These are phyloP conservation scores for Chaetodon trifascialis DNA, from an alignment of 2,113 vertebrate species.

Conservation along the genomic window DNA sequence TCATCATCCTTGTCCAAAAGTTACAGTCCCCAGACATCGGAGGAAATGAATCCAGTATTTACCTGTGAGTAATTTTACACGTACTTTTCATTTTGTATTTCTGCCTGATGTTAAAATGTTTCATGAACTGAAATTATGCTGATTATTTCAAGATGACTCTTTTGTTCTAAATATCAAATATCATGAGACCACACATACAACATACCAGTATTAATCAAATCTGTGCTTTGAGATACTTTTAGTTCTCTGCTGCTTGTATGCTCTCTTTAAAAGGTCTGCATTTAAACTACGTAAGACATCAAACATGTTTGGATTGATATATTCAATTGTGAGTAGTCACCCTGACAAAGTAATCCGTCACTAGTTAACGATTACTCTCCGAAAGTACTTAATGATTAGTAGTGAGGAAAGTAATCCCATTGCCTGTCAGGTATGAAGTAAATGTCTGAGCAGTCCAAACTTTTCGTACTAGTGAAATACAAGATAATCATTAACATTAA, in stretches of 20 bases:
- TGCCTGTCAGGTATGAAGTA: too few relatives aligned
- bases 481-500: too few relatives aligned
- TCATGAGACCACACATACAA: too few relatives aligned
- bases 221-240: not conserved
- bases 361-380: not conserved
- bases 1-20: constrained; percentile 97
- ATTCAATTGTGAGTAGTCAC: too few relatives aligned
- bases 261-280: not conserved
- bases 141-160: not conserved
- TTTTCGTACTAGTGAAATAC: too few relatives aligned
- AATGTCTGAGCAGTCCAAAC: too few relatives aligned
- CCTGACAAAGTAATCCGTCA: not conserved
- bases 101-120: not conserved
- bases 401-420: too few relatives aligned
- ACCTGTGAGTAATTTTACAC: constrained; percentile 89
- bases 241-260: not conserved
- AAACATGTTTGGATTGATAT: too few relatives aligned
- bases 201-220: too few relatives aligned
- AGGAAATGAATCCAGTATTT: constrained; percentile 98
- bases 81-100: not conserved
- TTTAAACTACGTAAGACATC: not conserved
- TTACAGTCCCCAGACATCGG: constrained; percentile 97
- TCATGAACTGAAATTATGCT: not conserved
- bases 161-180: too few relatives aligned
- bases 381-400: too few relatives aligned